A percentile compares a stretch with the other conserved stretches of the same genome.
These are phyloP conservation scores for Scaptomyza tumidula DNA, from an alignment of 2,888 invertebrate species.

Conservation along the genomic window DNA sequence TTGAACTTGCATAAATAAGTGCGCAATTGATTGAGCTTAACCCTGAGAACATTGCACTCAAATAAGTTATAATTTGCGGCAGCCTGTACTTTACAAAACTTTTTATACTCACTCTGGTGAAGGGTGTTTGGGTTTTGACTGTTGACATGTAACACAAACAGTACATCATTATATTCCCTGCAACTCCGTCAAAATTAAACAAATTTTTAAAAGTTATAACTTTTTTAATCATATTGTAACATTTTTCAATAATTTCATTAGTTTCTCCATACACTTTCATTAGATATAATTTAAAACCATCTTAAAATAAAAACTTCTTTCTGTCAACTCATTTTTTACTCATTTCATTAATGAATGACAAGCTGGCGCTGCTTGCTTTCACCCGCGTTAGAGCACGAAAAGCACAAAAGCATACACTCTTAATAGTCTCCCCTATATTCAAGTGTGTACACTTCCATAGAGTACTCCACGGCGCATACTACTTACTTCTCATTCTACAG, in stretches of 20 bases:
- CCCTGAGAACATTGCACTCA: constrained; percentile 22
- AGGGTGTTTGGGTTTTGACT: not conserved
- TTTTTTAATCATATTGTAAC: not conserved
- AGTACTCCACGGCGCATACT: constrained; percentile 20
- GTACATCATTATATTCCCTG: too few species aligned
- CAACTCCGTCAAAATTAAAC: not conserved
- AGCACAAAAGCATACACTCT: constrained; percentile 65
- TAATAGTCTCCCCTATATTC: constrained; percentile 13
- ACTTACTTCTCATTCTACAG: constrained; percentile 23
- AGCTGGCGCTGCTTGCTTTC: constrained; percentile 20
- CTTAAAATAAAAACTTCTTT: not conserved
- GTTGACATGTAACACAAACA: not conserved
- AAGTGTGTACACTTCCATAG: constrained; percentile 10
- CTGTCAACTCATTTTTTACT: constrained; percentile 23
- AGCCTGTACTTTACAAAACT: too few species aligned
- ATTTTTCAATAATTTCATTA: not conserved
- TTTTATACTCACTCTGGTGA: not conserved
- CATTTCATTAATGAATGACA: constrained; percentile 65
- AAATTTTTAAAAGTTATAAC: not conserved
- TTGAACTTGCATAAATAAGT: constrained; percentile 37
- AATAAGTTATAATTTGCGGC: constrained; percentile 20
- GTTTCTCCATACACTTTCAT: not conserved
- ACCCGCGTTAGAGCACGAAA: constrained; percentile 23
- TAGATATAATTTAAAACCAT: too few species aligned
- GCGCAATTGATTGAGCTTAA: constrained; percentile 1